Percentiles rank a stretch among this genome's conserved stretches.
Conservation (phyloP, 2,797 vertebrate genomes). For the Huso huso region DNA sequence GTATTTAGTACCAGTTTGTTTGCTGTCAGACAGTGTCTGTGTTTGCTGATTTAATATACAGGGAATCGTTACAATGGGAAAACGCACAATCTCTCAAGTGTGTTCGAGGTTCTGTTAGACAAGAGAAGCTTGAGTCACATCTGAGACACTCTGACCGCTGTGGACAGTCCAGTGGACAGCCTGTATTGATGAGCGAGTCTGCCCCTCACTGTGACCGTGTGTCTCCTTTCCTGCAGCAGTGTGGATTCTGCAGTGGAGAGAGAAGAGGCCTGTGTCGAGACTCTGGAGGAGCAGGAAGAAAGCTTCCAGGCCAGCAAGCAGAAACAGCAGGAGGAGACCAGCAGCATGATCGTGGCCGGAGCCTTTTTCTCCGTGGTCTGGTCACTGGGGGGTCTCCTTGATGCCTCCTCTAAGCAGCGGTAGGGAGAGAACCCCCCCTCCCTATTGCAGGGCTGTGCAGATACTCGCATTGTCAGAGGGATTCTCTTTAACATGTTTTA, state of each 20-base stretch:
- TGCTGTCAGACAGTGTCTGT: too few relatives aligned
- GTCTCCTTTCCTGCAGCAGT: not conserved
- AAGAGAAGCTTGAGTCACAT: too few relatives aligned
- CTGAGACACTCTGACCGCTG: too few relatives aligned
- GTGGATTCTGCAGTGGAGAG: not conserved
- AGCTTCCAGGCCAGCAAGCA: not conserved
- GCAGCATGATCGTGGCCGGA: constrained; percentile 18
- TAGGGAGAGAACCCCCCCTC: constrained; percentile 1
- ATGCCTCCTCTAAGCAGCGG: constrained; percentile 27
- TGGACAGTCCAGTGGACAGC: too few relatives aligned
- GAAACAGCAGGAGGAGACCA: constrained; percentile 22
- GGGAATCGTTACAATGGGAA: too few relatives aligned
- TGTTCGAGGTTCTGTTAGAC: too few relatives aligned
- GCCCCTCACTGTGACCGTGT: not conserved
- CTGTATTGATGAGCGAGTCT: not conserved
- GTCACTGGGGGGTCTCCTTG: constrained; percentile 25
- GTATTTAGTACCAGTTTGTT: too few relatives aligned
- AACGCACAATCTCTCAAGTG: too few relatives aligned
- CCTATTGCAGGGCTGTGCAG: too few relatives aligned
- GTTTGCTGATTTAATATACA: too few relatives aligned
- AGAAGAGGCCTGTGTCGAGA: not conserved
- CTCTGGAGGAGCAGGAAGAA: constrained; percentile 5
- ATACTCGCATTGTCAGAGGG: too few relatives aligned
- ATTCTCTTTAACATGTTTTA: too few relatives aligned
- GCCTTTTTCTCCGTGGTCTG: constrained; percentile 23